Evolutionary conservation across 1,140 invertebrate genomes (phyloP).

Genomic region (Nilaparvata lugens): DNA sequence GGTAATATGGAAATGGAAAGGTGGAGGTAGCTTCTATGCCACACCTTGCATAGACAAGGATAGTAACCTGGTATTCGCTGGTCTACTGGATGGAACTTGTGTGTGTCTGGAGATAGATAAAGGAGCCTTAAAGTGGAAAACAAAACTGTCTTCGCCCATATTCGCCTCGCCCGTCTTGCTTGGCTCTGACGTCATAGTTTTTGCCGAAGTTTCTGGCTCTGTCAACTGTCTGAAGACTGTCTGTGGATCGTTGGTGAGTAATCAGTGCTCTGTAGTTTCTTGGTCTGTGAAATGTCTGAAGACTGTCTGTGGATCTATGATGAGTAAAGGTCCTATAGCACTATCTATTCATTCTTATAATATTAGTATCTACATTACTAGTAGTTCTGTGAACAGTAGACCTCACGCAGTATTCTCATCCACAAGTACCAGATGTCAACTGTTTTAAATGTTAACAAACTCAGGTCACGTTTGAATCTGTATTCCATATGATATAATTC

Average conservation of each 20-base stretch:
- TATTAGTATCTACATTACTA: too few species aligned
- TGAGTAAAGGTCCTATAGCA: too few species aligned
- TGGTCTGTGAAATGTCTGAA: conserved; percentile 26
- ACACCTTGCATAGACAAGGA: conserved; percentile 28
- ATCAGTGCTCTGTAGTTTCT: conserved; percentile 38
- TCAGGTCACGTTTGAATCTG: too few species aligned
- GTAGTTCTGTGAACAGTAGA: too few species aligned
- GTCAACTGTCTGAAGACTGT: conserved; percentile 25
- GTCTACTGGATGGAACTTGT: conserved; percentile 34
- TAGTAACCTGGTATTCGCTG: conserved; percentile 27
- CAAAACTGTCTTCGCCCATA: conserved; percentile 29
- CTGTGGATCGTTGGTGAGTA: conserved; percentile 25
- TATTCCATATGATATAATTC: too few species aligned
- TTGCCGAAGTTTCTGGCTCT: conserved; percentile 35
- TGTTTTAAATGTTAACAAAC: too few species aligned
- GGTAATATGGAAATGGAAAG: conserved; percentile 30
- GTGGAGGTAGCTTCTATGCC: conserved; percentile 34
- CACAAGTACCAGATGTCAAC: too few species aligned
- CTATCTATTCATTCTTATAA: too few species aligned
- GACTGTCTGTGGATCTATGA: conserved; percentile 26
- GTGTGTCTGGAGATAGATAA: conserved; percentile 23
- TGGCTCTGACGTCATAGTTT: conserved; percentile 23
- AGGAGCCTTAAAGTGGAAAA: conserved; percentile 24
- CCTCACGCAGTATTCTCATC: too few species aligned
- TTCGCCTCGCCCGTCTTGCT: conserved; percentile 33